Base-by-base conservation (phyloP, 2,888 invertebrate species). In the Hirtodrosophila confusa region DNA sequence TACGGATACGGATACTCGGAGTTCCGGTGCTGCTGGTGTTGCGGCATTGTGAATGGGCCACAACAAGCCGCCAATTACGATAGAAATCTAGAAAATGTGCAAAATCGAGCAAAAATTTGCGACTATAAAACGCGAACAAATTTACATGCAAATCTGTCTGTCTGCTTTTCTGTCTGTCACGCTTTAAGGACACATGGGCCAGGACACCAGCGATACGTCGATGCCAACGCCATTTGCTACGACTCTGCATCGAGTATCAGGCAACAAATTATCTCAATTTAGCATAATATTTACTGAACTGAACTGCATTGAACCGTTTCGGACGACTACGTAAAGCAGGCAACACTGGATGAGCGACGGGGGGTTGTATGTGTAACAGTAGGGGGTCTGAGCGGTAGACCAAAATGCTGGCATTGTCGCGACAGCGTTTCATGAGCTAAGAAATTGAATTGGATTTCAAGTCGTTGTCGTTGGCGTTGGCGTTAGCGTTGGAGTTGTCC, bases 1-100 rank as follows among this genome's bases (percentile, higher is more conserved):
- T 51, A 2, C 44, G 35, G 35, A 31, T 45, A 29, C 54, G 73
- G 72, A 74, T 69, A 65, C 72, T 65, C 45, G 64, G 40, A 60
- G 55, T 65, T 73, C 72, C 72, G 72, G 67, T 57, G 24, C 12
- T 44, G 5, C 29, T 35, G 41, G 24, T 47, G 4, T 5, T 40
- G 33, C 27, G 41, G 9, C 36, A 64, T 55, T 69, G 69, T 63
- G 53, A 75, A 73, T 74, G 75, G 58, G 37, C 54, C 63, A 65
- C 77, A 86, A 86, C 84, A 80, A 86, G 86, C 80, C 80, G 84
- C 86, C 80, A 82, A 82, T 82, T 82, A 82, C 80, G 86, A 82
- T 82, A 63, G 74, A 86, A 83, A 82, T 82, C 80, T 86, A 83
- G 77, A 76, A 86, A 82, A 83, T 82, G 77, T 82, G 84, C 86